Evolutionary conservation across 2,888 invertebrate genomes (phyloP).

Genomic region (Ectemnius continuus): DNA sequence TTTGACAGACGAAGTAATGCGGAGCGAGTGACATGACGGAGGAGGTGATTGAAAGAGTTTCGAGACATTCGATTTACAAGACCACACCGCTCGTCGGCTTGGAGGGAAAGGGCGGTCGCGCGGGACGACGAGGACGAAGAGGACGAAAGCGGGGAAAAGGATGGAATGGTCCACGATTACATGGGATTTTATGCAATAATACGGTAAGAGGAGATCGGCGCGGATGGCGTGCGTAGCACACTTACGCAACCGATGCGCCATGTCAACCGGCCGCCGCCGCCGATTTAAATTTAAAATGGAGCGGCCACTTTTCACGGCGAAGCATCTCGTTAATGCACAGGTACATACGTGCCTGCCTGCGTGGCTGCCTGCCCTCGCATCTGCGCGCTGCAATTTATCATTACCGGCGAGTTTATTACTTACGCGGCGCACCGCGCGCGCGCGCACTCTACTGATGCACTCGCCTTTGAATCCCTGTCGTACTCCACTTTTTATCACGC

Average conservation of each 20-base stretch:
- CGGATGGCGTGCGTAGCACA: too few relatives aligned
- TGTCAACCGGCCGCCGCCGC: slow-evolving; percentile 16
- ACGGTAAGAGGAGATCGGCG: neutral
- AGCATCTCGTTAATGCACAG: slow-evolving; percentile 21
- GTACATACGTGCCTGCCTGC: slow-evolving; percentile 9
- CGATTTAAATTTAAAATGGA: slow-evolving; percentile 41
- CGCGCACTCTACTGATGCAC: too few relatives aligned
- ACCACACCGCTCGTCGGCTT: neutral
- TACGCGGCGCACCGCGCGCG: too few relatives aligned
- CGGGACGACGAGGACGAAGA: too few relatives aligned
- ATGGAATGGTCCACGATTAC: slow-evolving; percentile 9
- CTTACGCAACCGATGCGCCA: slow-evolving; percentile 32
- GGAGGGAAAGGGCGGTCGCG: too few relatives aligned
- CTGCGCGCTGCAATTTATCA: too few relatives aligned
- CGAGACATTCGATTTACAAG: neutral
- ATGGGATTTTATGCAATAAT: slow-evolving; percentile 35
- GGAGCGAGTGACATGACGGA: slow-evolving; percentile 5
- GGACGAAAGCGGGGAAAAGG: too few relatives aligned
- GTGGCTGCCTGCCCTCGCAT: slow-evolving; percentile 18
- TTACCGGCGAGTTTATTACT: slow-evolving; percentile 1
- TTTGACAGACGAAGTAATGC: too few relatives aligned
- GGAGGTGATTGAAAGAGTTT: neutral
- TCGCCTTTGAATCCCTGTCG: too few relatives aligned
- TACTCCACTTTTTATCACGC: too few relatives aligned
- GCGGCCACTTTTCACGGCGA: slow-evolving; percentile 30